Evolutionary conservation across 2,888 invertebrate species (phyloP), one percentile per base, ranked within the genome.

Genomic region (Molorchus minor): DNA sequence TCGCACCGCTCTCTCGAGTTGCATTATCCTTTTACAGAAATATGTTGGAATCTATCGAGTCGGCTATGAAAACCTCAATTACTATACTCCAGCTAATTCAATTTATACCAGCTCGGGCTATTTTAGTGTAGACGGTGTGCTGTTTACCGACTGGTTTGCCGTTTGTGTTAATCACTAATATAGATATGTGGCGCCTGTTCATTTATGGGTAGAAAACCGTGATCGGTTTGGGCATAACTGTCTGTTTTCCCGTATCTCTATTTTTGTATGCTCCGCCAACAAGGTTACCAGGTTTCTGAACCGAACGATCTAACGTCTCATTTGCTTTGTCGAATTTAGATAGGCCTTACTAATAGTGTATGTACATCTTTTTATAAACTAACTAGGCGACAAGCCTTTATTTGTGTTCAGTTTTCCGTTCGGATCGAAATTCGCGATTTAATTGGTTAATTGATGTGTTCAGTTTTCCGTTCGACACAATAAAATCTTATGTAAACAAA

Each of bases 11-110:
- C 54, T 38, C 30, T 47, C 51, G 51, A 57, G 51, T 52, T 43
- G 35, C 53, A 35, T 40, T 57, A 52, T 53, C 53, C 53, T 52
- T 58, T 47, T 41, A 38, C 41, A 46, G 43, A 29, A 21, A 35
- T 46, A 35, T 13, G 43, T 3, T 8, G 40, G 44, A 47, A 54
- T 58, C 49, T 36, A 47, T 58, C 54, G 36, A 35, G 52, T 35
- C 35, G 20, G 10, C 17, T 12, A 38, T 30, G 33, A 56, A 30
- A 38, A 35, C 2, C 51, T 40, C 53, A 58, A 58, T 58, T 58
- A 56, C 25, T 45, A 49, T 21, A 38, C 2, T 1, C 25, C 25
- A n/a, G 15, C 49, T 49, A 49, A 49, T 49, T 49, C n/a, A 38
- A 49, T 36, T 20, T 49, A 38, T 38, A 16, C 21, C n/a, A n/a